These are phyloP conservation scores for Peromyscus leucopus DNA, from an alignment of 2,113 vertebrate genomes.

Conservation along the genomic window DNA sequence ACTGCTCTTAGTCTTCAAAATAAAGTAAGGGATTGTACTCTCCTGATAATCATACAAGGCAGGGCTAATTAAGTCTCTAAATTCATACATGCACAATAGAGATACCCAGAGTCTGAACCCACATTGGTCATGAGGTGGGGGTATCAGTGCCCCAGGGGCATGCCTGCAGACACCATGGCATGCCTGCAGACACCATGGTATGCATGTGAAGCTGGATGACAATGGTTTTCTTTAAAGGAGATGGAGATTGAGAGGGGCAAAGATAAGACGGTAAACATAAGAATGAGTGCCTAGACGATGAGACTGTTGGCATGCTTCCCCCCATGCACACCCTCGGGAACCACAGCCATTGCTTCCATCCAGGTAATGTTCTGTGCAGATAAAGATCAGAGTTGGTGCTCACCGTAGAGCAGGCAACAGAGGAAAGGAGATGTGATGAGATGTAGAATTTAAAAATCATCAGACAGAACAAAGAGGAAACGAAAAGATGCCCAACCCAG, in stretches of 20 bases:
- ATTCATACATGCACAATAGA: not conserved
- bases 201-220: not conserved
- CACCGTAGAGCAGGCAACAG: fast-evolving
- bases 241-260: not conserved
- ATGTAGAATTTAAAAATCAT: not conserved
- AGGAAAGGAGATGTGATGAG: fast-evolving
- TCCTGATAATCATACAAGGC: not conserved
- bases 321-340: not conserved
- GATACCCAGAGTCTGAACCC: fast-evolving
- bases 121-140: too few species aligned
- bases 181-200: too few species aligned
- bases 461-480: not conserved
- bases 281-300: not conserved
- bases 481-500: not conserved
- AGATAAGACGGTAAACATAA: not conserved
- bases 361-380: not conserved
- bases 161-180: fast-evolving
- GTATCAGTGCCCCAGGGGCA: fast-evolving
- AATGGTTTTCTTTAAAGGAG: not conserved
- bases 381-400: not conserved
- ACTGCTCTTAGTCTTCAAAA: not conserved
- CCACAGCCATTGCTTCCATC: too few species aligned
- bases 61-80: not conserved
- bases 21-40: not conserved
- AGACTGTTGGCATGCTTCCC: not conserved